phyloP scores from a whole-genome alignment of 1,140 invertebrate species.

The Drosophila repleta region DNA sequence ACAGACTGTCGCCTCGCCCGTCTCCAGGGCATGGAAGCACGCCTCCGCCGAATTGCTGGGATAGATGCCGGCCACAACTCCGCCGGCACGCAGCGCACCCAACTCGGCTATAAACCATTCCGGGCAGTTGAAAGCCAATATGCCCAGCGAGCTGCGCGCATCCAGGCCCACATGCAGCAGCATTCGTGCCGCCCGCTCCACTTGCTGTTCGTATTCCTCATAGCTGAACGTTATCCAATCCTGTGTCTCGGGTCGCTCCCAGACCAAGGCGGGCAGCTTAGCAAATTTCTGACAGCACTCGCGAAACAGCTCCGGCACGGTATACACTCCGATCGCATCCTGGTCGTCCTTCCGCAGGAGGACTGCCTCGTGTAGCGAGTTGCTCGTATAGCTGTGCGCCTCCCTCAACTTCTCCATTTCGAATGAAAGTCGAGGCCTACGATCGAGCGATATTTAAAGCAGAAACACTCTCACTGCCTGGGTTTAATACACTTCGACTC shows the following conservation, averaged over 20 bases:
- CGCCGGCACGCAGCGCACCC: conserved; percentile 94
- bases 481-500: conserved; percentile 17
- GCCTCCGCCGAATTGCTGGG: conserved; percentile 95
- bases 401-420: conserved; percentile 47
- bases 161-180: conserved; percentile 94
- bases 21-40: conserved; percentile 90
- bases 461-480: not conserved
- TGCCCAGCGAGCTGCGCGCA: conserved; percentile 91
- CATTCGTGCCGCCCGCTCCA: conserved; percentile 91
- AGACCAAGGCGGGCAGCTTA: conserved; percentile 87
- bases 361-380: conserved; percentile 66
- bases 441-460: conserved; percentile 54
- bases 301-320: conserved; percentile 57
- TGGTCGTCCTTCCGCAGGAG: conserved; percentile 39
- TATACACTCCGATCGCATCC: conserved; percentile 28
- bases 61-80: conserved; percentile 94
- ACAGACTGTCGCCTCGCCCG: conserved; percentile 91
- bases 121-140: conserved; percentile 95
- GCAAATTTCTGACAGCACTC: conserved; percentile 85
- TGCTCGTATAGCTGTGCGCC: conserved; percentile 62
- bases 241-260: conserved; percentile 82
- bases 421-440: conserved; percentile 42
- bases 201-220: conserved; percentile 89
- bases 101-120: conserved; percentile 95
- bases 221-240: conserved; percentile 88